Evolutionary conservation across 2,888 invertebrate genomes (phyloP).

Genomic region (Mesochorus sp.): DNA sequence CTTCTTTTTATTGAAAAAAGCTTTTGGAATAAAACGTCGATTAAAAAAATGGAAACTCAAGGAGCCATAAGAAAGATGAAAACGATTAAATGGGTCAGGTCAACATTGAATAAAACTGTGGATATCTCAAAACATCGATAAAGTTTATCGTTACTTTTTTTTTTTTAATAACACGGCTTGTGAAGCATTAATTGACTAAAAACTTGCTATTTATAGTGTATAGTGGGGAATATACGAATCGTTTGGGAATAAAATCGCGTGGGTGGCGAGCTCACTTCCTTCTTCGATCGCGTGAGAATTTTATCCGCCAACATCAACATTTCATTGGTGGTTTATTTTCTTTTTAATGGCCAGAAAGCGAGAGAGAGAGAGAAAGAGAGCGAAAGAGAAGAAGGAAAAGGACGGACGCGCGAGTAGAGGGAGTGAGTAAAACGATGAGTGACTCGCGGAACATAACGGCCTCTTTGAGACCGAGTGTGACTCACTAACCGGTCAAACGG

Average conservation of each 20-base stretch:
- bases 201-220: not conserved
- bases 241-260: conserved; percentile 35
- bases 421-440: conserved; percentile 19
- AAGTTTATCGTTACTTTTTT: not conserved
- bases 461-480: conserved; percentile 64
- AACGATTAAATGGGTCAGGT: too few species aligned
- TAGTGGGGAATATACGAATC: not conserved
- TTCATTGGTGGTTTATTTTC: conserved; percentile 31
- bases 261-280: conserved; percentile 13
- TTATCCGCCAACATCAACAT: conserved; percentile 18
- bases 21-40: too few species aligned
- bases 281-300: conserved; percentile 54
- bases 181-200: not conserved
- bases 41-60: too few species aligned
- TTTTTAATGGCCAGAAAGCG: conserved; percentile 28
- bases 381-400: not conserved
- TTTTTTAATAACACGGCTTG: not conserved
- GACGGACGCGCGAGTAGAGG: not conserved
- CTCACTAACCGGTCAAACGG: conserved; percentile 76
- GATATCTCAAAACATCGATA: too few species aligned
- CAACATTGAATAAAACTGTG: too few species aligned
- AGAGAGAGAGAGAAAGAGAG: not conserved
- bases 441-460: conserved; percentile 56
- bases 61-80: too few species aligned
- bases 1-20: too few species aligned